A percentile compares a stretch with the other conserved stretches of the same genome.
Evolutionary conservation across 2,113 vertebrate genomes (phyloP).

Genomic region (Egretta garzetta): DNA sequence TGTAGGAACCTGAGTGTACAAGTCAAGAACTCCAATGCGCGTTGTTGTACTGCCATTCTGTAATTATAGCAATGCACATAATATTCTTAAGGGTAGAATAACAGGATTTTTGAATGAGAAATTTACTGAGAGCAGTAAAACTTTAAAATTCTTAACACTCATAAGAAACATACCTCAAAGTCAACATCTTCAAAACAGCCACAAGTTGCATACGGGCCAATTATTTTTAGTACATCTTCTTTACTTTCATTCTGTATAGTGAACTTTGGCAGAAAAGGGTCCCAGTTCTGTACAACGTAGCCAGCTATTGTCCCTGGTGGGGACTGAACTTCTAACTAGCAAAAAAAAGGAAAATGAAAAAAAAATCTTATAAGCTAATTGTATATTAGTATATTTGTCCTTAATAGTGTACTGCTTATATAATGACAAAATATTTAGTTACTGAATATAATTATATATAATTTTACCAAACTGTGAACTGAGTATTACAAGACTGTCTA

Average conservation of each 20-base stretch:
- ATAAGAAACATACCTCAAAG: constrained; percentile 77
- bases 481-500: background rate
- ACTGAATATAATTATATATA: background rate
- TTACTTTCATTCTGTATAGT: constrained; percentile 78
- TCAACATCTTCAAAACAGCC: constrained; percentile 81
- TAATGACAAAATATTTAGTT: background rate
- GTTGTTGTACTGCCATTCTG: background rate
- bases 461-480: background rate
- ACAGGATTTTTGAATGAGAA: background rate
- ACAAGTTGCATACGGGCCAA: constrained; percentile 78
- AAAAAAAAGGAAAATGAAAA: constrained; percentile 5
- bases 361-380: background rate
- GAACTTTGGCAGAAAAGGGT: constrained; percentile 81
- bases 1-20: background rate
- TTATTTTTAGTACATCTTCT: constrained; percentile 81
- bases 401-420: background rate
- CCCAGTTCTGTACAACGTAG: constrained; percentile 82
- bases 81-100: background rate
- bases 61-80: background rate
- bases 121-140: background rate
- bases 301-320: constrained; percentile 79
- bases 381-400: background rate
- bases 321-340: constrained; percentile 81
- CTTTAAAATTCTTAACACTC: background rate
- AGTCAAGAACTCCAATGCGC: background rate